A percentile compares a stretch with the other conserved stretches of the same genome.
These are phyloP conservation scores for Hypsopygia costalis DNA, from an alignment of 2,888 invertebrate species.

Conservation along the genomic window DNA sequence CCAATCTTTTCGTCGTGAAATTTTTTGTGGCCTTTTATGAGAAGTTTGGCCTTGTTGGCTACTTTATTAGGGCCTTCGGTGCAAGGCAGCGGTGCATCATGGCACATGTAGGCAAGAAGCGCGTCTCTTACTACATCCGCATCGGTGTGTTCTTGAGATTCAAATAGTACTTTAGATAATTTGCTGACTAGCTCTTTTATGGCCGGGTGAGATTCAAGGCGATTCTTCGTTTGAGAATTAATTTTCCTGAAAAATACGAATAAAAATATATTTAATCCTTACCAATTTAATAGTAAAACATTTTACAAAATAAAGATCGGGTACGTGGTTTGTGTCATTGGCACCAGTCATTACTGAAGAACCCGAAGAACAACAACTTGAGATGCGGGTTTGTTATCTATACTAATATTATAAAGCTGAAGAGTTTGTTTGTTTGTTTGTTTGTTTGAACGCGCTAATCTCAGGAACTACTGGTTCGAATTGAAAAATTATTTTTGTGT, in stretches of 20 bases:
- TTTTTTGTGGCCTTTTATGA: constrained; percentile 37
- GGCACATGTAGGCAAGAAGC: constrained; percentile 91
- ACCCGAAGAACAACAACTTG: no score
- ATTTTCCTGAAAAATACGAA: constrained; percentile 61
- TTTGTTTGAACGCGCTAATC: no score
- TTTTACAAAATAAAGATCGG: no score
- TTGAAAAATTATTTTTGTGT: no score
- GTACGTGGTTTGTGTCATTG: no score
- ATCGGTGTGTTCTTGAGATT: constrained; percentile 83
- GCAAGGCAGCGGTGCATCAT: constrained; percentile 90
- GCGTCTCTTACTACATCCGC: constrained; percentile 90
- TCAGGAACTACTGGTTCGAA: no score
- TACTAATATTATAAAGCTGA: no score
- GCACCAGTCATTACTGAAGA: no score
- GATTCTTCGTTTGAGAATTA: constrained; percentile 81
- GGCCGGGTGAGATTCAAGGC: constrained; percentile 87
- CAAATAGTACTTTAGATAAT: constrained; percentile 83
- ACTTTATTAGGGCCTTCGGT: constrained; percentile 53
- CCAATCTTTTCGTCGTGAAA: constrained; percentile 29
- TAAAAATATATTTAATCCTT: no score
- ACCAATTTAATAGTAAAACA: no score
- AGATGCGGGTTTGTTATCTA: no score
- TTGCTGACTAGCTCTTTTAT: constrained; percentile 85
- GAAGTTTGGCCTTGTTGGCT: constrained; percentile 24
- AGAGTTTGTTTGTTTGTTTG: no score